phyloP scores from a whole-genome alignment of 1,140 invertebrate genomes.

The Aporrectodea caliginosa region DNA sequence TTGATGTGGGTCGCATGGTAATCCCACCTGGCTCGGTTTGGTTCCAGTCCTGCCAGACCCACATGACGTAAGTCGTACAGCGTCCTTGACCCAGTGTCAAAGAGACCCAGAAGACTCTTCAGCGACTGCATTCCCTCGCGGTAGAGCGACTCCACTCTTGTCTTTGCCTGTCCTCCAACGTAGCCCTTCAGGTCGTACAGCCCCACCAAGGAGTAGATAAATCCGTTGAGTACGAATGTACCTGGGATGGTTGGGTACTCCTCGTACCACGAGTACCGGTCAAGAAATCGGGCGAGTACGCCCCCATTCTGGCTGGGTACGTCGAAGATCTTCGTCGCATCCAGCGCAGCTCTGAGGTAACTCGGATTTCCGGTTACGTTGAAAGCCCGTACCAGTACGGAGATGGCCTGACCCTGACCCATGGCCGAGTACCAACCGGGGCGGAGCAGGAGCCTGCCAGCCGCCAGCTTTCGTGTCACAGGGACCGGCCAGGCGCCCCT shows the following conservation, averaged over 20 bases:
- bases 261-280: conserved; percentile 84
- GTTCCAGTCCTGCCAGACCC: conserved; percentile 73
- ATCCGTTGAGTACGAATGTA: conserved; percentile 95
- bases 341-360: conserved; percentile 76
- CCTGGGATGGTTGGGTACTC: conserved; percentile 95
- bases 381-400: conserved; percentile 83
- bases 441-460: conserved; percentile 70
- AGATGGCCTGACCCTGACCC: conserved; percentile 95
- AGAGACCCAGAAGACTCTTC: conserved; percentile 83
- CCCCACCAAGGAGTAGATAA: conserved; percentile 95
- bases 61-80: conserved; percentile 94
- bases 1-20: conserved; percentile 98
- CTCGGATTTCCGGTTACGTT: conserved; percentile 69
- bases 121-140: conserved; percentile 81
- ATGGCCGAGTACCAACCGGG: conserved; percentile 95
- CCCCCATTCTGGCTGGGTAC: conserved; percentile 67
- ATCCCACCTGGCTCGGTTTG: conserved; percentile 86
- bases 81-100: conserved; percentile 93
- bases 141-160: conserved; percentile 63
- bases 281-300: conserved; percentile 77
- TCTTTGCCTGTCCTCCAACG: no score
- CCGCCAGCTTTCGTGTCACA: conserved; percentile 72
- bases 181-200: conserved; percentile 74
- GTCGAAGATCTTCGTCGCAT: conserved; percentile 76
- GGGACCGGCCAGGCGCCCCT: conserved; percentile 90